phyloP scores from a whole-genome alignment of 1,140 invertebrate species.

The Atopsyche davidsoni region DNA sequence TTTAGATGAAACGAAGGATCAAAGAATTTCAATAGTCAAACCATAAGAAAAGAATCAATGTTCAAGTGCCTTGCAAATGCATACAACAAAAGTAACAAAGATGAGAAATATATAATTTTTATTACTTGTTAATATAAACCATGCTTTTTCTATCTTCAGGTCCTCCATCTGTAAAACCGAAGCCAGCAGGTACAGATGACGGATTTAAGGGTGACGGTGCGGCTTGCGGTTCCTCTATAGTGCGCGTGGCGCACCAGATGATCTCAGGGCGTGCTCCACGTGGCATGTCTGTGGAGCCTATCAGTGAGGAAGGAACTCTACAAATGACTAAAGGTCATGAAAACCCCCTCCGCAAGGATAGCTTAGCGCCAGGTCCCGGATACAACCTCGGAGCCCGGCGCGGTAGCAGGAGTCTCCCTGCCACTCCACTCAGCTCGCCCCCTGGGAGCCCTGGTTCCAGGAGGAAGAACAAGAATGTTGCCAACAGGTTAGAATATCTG shows the following conservation, averaged over 20 bases:
- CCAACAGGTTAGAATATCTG: constrained; percentile 38
- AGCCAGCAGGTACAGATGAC: constrained; percentile 60
- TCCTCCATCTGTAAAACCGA: constrained; percentile 38
- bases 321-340: constrained; percentile 23
- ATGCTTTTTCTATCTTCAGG: constrained; percentile 16
- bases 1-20: too few relatives aligned
- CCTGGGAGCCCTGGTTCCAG: constrained; percentile 51
- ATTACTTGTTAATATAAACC: too few relatives aligned
- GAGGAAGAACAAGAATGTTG: constrained; percentile 37
- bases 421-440: constrained; percentile 58
- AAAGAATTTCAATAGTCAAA: too few relatives aligned
- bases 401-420: constrained; percentile 64
- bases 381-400: constrained; percentile 44
- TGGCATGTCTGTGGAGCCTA: constrained; percentile 43
- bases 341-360: neutral
- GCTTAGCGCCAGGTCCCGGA: constrained; percentile 24
- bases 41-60: too few relatives aligned
- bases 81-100: too few relatives aligned
- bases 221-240: constrained; percentile 58
- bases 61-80: too few relatives aligned
- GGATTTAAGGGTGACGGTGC: constrained; percentile 64
- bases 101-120: too few relatives aligned
- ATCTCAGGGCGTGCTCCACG: constrained; percentile 46
- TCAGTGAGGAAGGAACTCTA: constrained; percentile 32
- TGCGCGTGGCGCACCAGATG: constrained; percentile 63